A percentile compares a stretch with the other conserved stretches of the same genome.
phyloP scores from a whole-genome alignment of 2,888 invertebrate genomes.

The Empis stercorea region DNA sequence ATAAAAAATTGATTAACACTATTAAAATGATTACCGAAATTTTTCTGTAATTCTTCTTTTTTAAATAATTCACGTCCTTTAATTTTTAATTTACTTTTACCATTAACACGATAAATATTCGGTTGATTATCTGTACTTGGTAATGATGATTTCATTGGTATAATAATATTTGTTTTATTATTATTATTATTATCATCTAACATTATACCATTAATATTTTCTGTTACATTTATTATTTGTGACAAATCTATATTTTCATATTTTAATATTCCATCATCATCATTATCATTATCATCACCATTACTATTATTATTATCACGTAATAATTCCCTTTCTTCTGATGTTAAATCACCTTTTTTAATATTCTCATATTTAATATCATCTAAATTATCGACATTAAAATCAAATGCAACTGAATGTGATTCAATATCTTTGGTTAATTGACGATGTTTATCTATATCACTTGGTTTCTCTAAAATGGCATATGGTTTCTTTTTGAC shows the following conservation, averaged over 20 bases:
- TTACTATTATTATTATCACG: conserved; percentile 18
- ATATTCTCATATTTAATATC: conserved; percentile 25
- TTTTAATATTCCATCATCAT: background rate
- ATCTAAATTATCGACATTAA: conserved; percentile 31
- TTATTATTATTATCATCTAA: background rate
- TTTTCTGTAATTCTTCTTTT: conserved; percentile 25
- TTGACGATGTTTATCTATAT: conserved; percentile 24
- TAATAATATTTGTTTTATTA: conserved; percentile 8
- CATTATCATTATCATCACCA: background rate
- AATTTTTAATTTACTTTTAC: conserved; percentile 23
- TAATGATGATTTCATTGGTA: conserved; percentile 3
- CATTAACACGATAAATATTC: conserved; percentile 28
- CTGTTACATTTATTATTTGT: conserved; percentile 5
- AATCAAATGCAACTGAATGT: conserved; percentile 32
- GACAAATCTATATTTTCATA: conserved; percentile 13
- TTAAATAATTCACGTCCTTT: conserved; percentile 26
- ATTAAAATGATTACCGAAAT: conserved; percentile 25
- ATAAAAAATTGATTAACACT: conserved; percentile 25
- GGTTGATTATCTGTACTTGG: conserved; percentile 11
- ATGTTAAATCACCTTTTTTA: conserved; percentile 28
- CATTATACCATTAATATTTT: conserved; percentile 1
- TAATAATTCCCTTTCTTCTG: conserved; percentile 25
- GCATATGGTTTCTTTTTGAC: conserved; percentile 28
- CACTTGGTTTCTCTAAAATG: conserved; percentile 22
- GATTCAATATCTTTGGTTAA: conserved; percentile 26